Conservation (phyloP, 2,113 vertebrate genomes). For the Lycaon pictus region DNA sequence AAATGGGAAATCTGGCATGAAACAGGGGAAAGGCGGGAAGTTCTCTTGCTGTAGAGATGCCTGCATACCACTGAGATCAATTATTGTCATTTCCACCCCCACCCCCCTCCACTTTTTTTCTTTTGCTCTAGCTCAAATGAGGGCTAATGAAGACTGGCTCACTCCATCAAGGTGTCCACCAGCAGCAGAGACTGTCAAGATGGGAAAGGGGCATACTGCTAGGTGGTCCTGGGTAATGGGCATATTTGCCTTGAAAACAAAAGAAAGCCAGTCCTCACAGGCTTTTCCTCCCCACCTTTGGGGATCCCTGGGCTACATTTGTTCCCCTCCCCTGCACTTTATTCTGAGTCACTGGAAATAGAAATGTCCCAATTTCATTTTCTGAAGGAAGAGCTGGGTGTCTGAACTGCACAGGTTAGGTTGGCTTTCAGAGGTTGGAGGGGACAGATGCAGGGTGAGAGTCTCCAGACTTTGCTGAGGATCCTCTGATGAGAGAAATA, state of each 20-base stretch:
- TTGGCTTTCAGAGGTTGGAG: background rate
- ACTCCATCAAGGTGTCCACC: background rate
- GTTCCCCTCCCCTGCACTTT: accelerated
- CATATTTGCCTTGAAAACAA: background rate
- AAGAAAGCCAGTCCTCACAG: background rate
- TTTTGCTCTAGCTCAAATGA: background rate
- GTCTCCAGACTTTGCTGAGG: background rate
- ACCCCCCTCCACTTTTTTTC: background rate
- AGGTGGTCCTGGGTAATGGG: background rate
- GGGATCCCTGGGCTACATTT: background rate
- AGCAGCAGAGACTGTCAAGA: background rate
- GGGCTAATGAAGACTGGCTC: no score
- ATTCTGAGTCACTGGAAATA: background rate
- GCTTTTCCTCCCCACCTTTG: background rate
- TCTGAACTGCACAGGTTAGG: background rate
- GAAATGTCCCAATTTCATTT: background rate
- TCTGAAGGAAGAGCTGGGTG: background rate
- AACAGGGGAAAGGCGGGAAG: background rate
- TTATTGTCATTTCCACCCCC: background rate
- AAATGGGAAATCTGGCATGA: background rate
- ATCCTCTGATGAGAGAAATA: background rate
- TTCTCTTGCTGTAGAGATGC: background rate
- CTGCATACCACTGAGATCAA: background rate
- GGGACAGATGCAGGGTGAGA: background rate
- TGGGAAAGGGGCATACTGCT: background rate